A percentile compares a stretch with the other conserved stretches of the same genome.
phyloP scores from a whole-genome alignment of 2,888 invertebrate species.

The Drosophila suboccidentalis region DNA sequence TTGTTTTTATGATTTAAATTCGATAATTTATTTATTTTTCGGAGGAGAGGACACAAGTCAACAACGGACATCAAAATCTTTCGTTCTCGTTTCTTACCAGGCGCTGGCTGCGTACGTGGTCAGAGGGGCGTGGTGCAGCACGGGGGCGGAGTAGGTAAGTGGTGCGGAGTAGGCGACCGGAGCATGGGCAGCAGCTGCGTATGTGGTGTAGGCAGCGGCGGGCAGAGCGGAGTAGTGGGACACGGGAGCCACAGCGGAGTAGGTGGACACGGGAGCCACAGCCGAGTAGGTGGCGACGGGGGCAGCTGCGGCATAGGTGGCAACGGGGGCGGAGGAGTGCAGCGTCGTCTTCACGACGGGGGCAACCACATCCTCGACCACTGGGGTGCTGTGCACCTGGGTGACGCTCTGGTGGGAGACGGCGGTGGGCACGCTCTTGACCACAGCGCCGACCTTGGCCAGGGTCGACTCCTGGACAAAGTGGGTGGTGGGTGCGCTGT shows the following conservation, averaged over 20 bases:
- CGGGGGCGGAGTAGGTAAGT: slow-evolving; percentile 58
- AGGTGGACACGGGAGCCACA: slow-evolving; percentile 35
- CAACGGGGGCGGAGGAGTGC: slow-evolving; percentile 56
- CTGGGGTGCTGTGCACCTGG: slow-evolving; percentile 85
- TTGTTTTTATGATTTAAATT: slow-evolving; percentile 35
- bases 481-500: slow-evolving; percentile 63
- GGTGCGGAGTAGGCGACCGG: slow-evolving; percentile 52
- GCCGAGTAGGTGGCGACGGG: slow-evolving; percentile 43
- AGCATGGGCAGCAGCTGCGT: slow-evolving; percentile 42
- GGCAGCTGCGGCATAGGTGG: slow-evolving; percentile 40
- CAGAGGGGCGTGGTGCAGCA: slow-evolving; percentile 65
- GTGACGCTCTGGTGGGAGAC: slow-evolving; percentile 86
- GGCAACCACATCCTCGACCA: slow-evolving; percentile 81
- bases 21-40: slow-evolving; percentile 13
- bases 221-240: slow-evolving; percentile 30
- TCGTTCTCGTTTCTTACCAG: slow-evolving; percentile 73
- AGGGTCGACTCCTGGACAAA: slow-evolving; percentile 78
- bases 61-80: slow-evolving; percentile 72
- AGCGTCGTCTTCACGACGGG: slow-evolving; percentile 79
- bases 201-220: slow-evolving; percentile 28
- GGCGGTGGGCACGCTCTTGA: slow-evolving; percentile 86
- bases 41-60: slow-evolving; percentile 56
- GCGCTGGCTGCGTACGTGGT: slow-evolving; percentile 67
- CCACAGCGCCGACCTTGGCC: slow-evolving; percentile 83
- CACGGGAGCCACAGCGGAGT: slow-evolving; percentile 37